phyloP scores from a whole-genome alignment of 2,888 invertebrate genomes.

The Bimastos eiseni region DNA sequence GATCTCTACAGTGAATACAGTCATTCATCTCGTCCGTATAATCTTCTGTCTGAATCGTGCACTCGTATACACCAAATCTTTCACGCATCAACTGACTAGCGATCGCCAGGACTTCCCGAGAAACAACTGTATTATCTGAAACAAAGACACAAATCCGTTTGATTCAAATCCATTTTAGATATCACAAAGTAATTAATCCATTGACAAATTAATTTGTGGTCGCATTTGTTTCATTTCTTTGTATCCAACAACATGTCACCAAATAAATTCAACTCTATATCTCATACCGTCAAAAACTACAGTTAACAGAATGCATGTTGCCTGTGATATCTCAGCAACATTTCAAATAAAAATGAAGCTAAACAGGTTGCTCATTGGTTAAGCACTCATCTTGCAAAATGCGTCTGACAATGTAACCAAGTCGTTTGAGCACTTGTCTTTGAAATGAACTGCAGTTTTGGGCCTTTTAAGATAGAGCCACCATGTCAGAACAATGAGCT shows the following conservation, averaged over 20 bases:
- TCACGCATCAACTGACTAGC: conserved; percentile 53
- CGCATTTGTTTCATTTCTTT: too few species aligned
- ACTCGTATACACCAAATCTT: conserved; percentile 55
- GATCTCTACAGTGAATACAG: conserved; percentile 58
- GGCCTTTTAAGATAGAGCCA: too few species aligned
- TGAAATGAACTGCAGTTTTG: too few species aligned
- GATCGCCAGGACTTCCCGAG: conserved; percentile 50
- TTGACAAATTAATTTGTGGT: too few species aligned
- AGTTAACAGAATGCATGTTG: background rate
- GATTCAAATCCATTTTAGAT: background rate
- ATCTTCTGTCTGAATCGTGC: conserved; percentile 60
- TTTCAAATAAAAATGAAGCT: background rate
- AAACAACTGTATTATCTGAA: conserved; percentile 49
- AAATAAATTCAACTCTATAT: background rate
- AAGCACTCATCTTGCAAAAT: background rate
- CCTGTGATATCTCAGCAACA: background rate
- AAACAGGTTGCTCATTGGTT: background rate
- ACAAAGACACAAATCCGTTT: background rate
- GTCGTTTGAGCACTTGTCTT: too few species aligned
- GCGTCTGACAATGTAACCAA: too few species aligned
- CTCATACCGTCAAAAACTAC: background rate
- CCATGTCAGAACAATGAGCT: too few species aligned
- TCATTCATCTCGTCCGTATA: conserved; percentile 58
- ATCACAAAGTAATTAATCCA: background rate
- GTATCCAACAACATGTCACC: background rate